Evolutionary conservation across 2,113 vertebrate genomes (phyloP).

Genomic region (Pandion haliaetus): DNA sequence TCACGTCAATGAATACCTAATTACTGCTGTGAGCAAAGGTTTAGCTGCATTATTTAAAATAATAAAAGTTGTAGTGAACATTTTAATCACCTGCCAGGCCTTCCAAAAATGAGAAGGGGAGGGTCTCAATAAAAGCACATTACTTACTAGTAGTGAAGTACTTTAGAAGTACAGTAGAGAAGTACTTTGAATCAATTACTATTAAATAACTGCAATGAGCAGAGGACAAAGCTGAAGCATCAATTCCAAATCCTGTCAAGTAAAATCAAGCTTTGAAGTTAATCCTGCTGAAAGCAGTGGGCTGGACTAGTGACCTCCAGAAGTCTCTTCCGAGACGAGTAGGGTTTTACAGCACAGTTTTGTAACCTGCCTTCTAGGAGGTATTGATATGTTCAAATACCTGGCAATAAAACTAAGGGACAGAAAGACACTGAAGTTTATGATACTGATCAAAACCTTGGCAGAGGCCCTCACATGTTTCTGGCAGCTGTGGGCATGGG

Average conservation of each 20-base stretch:
- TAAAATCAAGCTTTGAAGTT: not conserved
- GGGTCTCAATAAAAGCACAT: not conserved
- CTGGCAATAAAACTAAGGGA: not conserved
- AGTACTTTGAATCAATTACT: not conserved
- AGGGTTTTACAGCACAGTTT: not conserved
- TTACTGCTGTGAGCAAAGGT: not conserved
- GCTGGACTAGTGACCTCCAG: not conserved
- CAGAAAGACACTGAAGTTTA: not conserved
- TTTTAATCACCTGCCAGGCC: conserved; percentile 2
- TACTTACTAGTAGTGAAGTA: not conserved
- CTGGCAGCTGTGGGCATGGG: not conserved
- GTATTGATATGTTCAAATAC: not conserved
- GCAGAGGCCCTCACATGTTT: not conserved
- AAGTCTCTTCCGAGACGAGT: not conserved
- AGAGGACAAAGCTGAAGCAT: not conserved
- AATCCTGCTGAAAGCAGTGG: not conserved
- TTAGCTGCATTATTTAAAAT: not conserved
- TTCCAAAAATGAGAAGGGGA: not conserved
- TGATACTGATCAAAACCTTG: not conserved
- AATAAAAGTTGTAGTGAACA: not conserved
- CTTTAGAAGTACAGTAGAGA: not conserved
- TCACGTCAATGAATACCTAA: conserved; percentile 3
- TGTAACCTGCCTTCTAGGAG: not conserved
- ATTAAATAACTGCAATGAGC: not conserved
- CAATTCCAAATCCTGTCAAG: not conserved